phyloP scores from a whole-genome alignment of 2,797 vertebrate species.

The Phataginus tricuspis region DNA sequence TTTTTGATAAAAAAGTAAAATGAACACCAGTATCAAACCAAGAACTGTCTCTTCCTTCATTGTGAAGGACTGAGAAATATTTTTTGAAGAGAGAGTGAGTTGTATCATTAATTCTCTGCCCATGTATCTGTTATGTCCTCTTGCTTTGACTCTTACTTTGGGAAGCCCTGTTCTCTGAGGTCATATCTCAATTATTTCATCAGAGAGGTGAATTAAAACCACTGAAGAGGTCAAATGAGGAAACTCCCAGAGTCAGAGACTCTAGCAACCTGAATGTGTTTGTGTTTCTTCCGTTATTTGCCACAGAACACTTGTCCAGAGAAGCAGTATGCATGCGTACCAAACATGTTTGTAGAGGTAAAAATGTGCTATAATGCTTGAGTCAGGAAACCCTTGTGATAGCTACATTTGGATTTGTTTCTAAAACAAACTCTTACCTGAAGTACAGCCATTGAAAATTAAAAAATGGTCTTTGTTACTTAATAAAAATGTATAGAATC shows the following conservation, averaged over 20 bases:
- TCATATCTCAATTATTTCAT: not conserved
- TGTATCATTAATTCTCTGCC: not conserved
- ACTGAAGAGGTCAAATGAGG: not conserved
- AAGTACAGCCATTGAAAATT: conserved; percentile 39
- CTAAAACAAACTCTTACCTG: conserved; percentile 40
- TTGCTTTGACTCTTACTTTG: not conserved
- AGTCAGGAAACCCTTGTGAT: not conserved
- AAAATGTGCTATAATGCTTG: not conserved
- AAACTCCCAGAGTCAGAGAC: not conserved
- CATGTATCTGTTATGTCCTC: not conserved
- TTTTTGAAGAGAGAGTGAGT: not conserved
- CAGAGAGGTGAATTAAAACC: not conserved
- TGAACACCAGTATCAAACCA: not conserved
- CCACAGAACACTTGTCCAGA: not conserved
- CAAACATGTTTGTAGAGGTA: not conserved
- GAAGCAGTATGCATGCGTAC: not conserved
- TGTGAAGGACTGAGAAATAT: not conserved
- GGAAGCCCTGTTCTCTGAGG: not conserved
- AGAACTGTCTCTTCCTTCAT: not conserved
- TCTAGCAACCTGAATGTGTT: not conserved
- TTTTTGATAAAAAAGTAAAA: not conserved
- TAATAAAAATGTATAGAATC: conserved; percentile 87
- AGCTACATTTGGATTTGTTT: conserved; percentile 31
- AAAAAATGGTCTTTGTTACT: conserved; percentile 67
- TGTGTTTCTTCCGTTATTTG: not conserved